Evolutionary conservation across 2,113 vertebrate species (phyloP).

Genomic region (Riparia riparia): DNA sequence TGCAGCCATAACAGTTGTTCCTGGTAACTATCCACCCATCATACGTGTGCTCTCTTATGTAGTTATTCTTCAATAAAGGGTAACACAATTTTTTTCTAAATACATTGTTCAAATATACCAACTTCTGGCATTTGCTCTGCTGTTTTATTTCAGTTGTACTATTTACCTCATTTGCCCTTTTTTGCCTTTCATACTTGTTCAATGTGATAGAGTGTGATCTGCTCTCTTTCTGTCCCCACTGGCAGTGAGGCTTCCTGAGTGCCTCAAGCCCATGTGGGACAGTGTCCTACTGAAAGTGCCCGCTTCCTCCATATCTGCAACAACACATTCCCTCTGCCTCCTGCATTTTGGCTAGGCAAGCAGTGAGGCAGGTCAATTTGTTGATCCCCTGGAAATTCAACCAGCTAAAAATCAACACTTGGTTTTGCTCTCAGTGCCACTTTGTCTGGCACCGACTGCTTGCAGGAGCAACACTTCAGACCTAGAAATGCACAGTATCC

Average conservation of each 20-base stretch:
- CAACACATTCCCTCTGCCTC: not conserved
- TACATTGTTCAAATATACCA: not conserved
- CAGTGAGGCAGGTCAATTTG: not conserved
- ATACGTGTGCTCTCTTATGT: not conserved
- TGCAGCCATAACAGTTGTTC: not conserved
- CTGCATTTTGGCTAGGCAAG: not conserved
- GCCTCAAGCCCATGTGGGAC: not conserved
- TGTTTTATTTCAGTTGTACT: not conserved
- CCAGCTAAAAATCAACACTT: not conserved
- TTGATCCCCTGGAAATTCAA: not conserved
- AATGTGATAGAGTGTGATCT: accelerated
- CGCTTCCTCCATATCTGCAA: not conserved
- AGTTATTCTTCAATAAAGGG: not conserved
- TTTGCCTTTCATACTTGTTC: not conserved
- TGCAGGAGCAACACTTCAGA: not conserved
- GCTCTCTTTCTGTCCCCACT: not conserved
- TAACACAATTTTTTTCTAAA: not conserved
- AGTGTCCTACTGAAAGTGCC: not conserved
- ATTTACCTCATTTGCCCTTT: not conserved
- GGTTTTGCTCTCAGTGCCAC: not conserved
- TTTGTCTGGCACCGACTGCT: not conserved
- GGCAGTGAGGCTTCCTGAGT: not conserved
- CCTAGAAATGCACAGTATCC: not conserved
- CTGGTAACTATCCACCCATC: not conserved
- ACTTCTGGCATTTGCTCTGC: not conserved